Evolutionary conservation across 2,888 invertebrate genomes (phyloP).

Genomic region (Leucophora obtusa): DNA sequence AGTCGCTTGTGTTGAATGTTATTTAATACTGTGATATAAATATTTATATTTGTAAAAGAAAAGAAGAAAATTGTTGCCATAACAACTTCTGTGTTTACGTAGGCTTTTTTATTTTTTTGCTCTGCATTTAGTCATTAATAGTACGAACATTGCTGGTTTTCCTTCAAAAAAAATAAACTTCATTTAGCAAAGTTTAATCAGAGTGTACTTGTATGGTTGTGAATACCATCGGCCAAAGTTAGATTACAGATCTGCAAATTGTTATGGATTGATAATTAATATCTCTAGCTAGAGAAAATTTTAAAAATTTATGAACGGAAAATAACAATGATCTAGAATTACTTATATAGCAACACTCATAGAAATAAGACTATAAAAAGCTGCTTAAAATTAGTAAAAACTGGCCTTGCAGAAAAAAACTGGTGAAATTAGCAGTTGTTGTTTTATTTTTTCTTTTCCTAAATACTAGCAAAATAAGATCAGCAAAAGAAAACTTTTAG

Average conservation of each 20-base stretch:
- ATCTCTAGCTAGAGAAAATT: too few relatives aligned
- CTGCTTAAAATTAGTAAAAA: too few relatives aligned
- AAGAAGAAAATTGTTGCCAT: conserved; percentile 20
- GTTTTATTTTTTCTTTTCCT: too few relatives aligned
- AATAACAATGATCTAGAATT: too few relatives aligned
- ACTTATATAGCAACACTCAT: too few relatives aligned
- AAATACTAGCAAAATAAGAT: too few relatives aligned
- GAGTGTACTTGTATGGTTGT: conserved; percentile 41
- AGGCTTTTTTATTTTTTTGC: not conserved
- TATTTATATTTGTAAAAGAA: conserved; percentile 31
- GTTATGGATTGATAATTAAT: not conserved
- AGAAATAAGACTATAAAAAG: too few relatives aligned
- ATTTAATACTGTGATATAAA: conserved; percentile 51
- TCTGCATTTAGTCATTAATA: not conserved
- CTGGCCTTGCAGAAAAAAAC: too few relatives aligned
- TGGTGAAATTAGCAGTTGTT: too few relatives aligned
- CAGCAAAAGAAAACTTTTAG: too few relatives aligned
- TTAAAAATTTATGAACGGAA: too few relatives aligned
- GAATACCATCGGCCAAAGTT: conserved; percentile 35
- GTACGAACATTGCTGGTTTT: not conserved
- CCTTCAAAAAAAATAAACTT: conserved; percentile 39
- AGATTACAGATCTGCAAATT: conserved; percentile 19
- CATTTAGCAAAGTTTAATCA: conserved; percentile 10
- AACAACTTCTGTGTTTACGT: conserved; percentile 14
- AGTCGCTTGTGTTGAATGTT: conserved; percentile 62